Percentiles rank a stretch among this genome's conserved stretches.
Evolutionary conservation across 2,797 vertebrate species (phyloP).

Genomic region (Thalassophryne amazonica): DNA sequence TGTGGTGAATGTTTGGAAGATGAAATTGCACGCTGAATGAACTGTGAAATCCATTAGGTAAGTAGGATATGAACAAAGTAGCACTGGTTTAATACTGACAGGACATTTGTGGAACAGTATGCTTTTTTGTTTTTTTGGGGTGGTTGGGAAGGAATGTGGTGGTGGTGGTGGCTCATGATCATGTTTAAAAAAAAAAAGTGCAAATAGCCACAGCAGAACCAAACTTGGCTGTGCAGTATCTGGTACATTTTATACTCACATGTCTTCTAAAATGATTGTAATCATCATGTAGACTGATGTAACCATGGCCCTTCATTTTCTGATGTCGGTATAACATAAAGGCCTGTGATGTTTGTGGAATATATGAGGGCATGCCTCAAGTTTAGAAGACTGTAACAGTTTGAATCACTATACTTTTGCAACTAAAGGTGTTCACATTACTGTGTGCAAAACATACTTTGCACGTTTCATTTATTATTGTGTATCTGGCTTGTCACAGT

Average conservation of each 20-base stretch:
- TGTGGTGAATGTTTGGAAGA: background rate
- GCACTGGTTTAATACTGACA: constrained; percentile 27
- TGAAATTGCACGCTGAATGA: background rate
- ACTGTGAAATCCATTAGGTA: constrained; percentile 16
- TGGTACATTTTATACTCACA: constrained; percentile 22
- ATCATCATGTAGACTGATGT: constrained; percentile 24
- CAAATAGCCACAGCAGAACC: background rate
- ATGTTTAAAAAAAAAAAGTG: background rate
- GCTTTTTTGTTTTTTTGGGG: too few relatives aligned
- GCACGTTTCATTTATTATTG: too few relatives aligned
- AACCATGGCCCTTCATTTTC: constrained; percentile 17
- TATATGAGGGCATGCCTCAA: background rate
- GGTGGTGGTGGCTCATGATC: constrained; percentile 1
- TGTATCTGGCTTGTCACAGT: too few relatives aligned
- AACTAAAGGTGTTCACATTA: too few relatives aligned
- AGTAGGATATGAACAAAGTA: constrained; percentile 8
- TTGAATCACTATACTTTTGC: constrained; percentile 16
- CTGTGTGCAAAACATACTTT: too few relatives aligned
- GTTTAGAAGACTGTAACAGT: constrained; percentile 2
- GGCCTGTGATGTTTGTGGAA: constrained; percentile 11
- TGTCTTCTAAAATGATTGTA: constrained; percentile 28
- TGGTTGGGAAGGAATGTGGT: too few relatives aligned
- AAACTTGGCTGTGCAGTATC: background rate
- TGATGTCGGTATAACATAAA: constrained; percentile 13
- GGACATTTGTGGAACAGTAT: background rate